Conservation (phyloP, 2,888 invertebrate species). For the Pollenia labialis region DNA sequence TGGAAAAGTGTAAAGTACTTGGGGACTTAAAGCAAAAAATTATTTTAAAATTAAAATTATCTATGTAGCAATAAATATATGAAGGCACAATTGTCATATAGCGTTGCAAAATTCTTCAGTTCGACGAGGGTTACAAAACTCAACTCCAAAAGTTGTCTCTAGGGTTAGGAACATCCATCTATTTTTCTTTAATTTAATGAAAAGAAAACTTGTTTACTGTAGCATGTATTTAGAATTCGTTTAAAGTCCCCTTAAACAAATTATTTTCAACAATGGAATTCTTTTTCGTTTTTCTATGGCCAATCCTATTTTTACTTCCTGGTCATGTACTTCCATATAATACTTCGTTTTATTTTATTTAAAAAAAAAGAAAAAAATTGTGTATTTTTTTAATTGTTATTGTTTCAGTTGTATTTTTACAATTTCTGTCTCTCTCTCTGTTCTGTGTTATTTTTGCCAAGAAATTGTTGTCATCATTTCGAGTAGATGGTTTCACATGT, state of each 20-base stretch:
- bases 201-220: neutral
- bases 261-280: neutral
- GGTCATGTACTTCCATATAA: constrained; percentile 8
- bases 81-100: no score
- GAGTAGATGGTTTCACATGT: constrained; percentile 40
- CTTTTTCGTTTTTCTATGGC: neutral
- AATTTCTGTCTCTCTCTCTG: neutral
- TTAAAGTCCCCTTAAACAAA: neutral
- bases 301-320: constrained; percentile 36
- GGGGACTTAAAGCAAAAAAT: no score
- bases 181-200: no score
- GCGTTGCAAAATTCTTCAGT: no score
- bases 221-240: neutral
- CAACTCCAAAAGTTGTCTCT: no score
- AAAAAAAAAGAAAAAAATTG: neutral
- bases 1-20: no score
- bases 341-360: neutral
- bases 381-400: neutral
- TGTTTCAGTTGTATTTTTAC: neutral
- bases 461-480: constrained; percentile 50
- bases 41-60: no score
- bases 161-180: no score
- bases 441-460: constrained; percentile 19
- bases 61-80: no score
- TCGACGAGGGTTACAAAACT: no score